A percentile compares a stretch with the other conserved stretches of the same genome.
Conservation (phyloP, 2,797 vertebrate species). For the Acrossocheilus wenchowensis region DNA sequence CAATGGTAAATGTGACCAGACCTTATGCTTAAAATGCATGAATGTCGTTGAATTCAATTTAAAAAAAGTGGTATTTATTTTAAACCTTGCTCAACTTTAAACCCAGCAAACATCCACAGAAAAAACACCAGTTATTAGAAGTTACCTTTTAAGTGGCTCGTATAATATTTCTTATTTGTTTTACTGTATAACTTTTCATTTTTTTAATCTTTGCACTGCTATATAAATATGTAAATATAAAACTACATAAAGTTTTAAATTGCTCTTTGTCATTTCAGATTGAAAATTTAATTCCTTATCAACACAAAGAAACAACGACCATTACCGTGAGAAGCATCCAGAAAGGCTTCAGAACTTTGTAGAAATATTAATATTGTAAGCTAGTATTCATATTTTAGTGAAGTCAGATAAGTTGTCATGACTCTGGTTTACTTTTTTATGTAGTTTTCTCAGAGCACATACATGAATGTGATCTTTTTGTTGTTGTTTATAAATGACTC, state of each 20-base stretch:
- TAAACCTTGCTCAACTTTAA: no score
- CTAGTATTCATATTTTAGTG: background rate
- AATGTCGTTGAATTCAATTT: no score
- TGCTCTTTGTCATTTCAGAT: constrained; percentile 23
- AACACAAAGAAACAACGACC: background rate
- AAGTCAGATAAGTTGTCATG: background rate
- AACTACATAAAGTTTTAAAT: background rate
- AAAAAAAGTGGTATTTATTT: background rate
- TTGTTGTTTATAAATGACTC: no score
- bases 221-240: background rate
- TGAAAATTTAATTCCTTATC: background rate
- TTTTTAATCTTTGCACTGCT: background rate
- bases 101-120: background rate
- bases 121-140: background rate
- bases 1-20: background rate
- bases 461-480: background rate
- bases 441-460: background rate
- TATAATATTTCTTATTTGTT: background rate
- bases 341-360: background rate
- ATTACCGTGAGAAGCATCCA: constrained; percentile 59
- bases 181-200: background rate
- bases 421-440: background rate
- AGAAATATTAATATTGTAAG: background rate
- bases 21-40: background rate
- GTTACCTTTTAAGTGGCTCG: background rate